Evolutionary conservation across 2,113 vertebrate species (phyloP).

Genomic region (Anser brachyrhynchus): DNA sequence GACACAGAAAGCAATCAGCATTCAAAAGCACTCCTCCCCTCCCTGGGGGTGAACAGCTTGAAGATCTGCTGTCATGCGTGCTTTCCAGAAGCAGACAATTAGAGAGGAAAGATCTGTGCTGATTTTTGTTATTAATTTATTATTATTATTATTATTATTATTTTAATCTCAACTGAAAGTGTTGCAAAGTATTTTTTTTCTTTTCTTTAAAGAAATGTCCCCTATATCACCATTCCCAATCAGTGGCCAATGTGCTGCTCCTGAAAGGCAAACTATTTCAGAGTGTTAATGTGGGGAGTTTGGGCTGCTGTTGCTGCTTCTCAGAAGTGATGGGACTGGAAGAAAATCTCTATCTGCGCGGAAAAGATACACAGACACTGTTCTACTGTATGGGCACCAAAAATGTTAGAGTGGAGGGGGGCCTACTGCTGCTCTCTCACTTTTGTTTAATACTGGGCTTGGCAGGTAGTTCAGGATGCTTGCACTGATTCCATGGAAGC

Average conservation of each 20-base stretch:
- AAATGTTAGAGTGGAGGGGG: not conserved
- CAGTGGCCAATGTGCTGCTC: not conserved
- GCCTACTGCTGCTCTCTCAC: fast-evolving
- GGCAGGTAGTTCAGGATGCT: not conserved
- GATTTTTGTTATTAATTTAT: not conserved
- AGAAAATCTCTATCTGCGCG: not conserved
- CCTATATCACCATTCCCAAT: not conserved
- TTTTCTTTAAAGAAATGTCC: not conserved
- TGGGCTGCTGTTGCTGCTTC: not conserved
- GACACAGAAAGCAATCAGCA: not conserved
- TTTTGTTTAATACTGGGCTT: not conserved
- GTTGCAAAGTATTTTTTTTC: not conserved
- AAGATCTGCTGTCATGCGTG: conserved; percentile 30
- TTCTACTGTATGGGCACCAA: not conserved
- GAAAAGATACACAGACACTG: not conserved
- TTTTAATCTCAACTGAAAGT: conserved; percentile 34
- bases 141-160: not conserved
- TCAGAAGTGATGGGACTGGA: not conserved
- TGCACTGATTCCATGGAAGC: not conserved
- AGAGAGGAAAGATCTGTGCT: conserved; percentile 30
- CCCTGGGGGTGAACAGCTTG: not conserved
- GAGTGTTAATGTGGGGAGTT: not conserved
- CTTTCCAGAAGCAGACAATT: conserved; percentile 44
- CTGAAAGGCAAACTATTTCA: not conserved
- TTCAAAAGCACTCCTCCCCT: not conserved